Conservation (phyloP, 2,797 vertebrate genomes). For the Liparis tanakae region DNA sequence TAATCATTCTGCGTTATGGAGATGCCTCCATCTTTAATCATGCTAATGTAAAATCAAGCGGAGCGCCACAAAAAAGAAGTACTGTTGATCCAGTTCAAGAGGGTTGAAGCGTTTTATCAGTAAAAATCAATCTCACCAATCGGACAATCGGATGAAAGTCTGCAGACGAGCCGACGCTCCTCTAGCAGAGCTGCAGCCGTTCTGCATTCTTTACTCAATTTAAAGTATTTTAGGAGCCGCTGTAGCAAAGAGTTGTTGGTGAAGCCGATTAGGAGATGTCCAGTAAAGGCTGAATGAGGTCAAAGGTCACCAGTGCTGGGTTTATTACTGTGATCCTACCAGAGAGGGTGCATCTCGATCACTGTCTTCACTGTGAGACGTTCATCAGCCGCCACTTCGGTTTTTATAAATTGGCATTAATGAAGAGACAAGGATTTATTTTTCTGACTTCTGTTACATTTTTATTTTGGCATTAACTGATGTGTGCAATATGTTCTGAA, state of each 20-base stretch:
- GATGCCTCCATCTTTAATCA: conserved; percentile 40
- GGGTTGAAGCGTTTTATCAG: conserved; percentile 18
- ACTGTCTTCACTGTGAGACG: conserved; percentile 56
- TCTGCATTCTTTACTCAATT: conserved; percentile 30
- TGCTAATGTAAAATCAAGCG: conserved; percentile 40
- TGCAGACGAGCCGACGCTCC: conserved; percentile 60
- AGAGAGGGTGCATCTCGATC: conserved; percentile 54
- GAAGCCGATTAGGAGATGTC: conserved; percentile 10
- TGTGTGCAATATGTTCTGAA: conserved; percentile 72
- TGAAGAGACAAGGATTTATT: conserved; percentile 32
- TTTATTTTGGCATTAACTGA: conserved; percentile 57
- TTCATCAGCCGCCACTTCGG: conserved; percentile 24
- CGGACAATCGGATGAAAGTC: conserved; percentile 73
- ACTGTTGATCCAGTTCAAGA: background rate
- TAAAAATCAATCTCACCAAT: conserved; percentile 32
- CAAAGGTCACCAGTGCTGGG: conserved; percentile 47
- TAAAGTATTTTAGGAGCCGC: conserved; percentile 43
- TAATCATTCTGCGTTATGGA: conserved; percentile 21
- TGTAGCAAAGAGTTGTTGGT: conserved; percentile 50
- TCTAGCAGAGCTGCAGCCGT: conserved; percentile 39
- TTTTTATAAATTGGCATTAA: conserved; percentile 47
- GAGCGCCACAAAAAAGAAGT: conserved; percentile 14
- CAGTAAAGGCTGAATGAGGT: conserved; percentile 26
- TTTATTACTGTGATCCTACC: conserved; percentile 55
- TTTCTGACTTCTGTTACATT: conserved; percentile 34